Conservation (phyloP, 2,888 invertebrate genomes). For the Agrochola macilenta region DNA sequence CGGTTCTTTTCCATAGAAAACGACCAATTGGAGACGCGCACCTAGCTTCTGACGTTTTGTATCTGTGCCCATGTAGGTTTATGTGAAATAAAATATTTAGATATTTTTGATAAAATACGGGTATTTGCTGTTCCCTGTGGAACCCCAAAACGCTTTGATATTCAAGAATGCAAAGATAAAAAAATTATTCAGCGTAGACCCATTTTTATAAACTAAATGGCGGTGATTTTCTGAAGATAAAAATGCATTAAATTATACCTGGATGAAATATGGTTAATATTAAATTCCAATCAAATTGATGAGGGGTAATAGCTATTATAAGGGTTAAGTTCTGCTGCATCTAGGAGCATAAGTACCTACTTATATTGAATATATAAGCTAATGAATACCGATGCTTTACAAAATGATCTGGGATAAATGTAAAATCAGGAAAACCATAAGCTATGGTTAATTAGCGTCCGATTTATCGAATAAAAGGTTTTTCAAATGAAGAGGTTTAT, state of each 20-base stretch:
- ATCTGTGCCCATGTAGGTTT: too few relatives aligned
- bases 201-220: conserved; percentile 34
- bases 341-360: conserved; percentile 25
- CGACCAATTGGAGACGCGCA: too few relatives aligned
- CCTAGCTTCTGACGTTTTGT: too few relatives aligned
- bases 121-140: neutral
- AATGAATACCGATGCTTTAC: conserved; percentile 25
- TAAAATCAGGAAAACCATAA: conserved; percentile 8
- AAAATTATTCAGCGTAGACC: conserved; percentile 19
- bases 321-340: conserved; percentile 28
- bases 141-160: conserved; percentile 30
- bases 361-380: conserved; percentile 10
- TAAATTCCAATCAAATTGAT: conserved; percentile 60
- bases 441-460: conserved; percentile 32
- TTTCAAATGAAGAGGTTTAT: conserved; percentile 5
- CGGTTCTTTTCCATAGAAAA: too few relatives aligned
- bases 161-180: conserved; percentile 35
- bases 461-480: conserved; percentile 17
- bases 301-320: conserved; percentile 26
- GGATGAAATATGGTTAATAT: conserved; percentile 48
- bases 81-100: too few relatives aligned
- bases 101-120: neutral
- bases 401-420: conserved; percentile 28
- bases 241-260: conserved; percentile 30
- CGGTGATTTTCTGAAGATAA: conserved; percentile 30